Base-by-base conservation (phyloP, 2,797 vertebrate genomes). In the Rhinichthys osculus region DNA sequence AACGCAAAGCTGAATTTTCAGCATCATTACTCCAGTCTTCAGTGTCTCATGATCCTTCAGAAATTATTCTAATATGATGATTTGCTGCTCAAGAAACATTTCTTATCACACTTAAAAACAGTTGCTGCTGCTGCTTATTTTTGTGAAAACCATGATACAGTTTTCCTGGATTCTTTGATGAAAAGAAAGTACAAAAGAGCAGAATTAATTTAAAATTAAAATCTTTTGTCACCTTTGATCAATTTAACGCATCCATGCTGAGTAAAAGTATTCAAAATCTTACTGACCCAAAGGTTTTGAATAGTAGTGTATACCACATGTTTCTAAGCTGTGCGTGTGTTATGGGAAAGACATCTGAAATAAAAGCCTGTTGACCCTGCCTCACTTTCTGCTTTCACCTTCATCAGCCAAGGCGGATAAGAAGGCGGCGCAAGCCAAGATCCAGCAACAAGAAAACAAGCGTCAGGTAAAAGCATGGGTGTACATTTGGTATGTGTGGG, bases 401-500 rank as follows among this genome's bases (percentile, higher is more conserved):
- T 14, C 70, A 89, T 40, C 92, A 99, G 98, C 97, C 92, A 98
- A 97, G 95, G 98, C 97, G 17, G 98, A 98, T 95, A 98, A 98
- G 90, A 97, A 94, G 91, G 98, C 98, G 0, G 97, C 98, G 0
- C 97, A 97, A 91, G 97, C 97, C 88, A 99, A 98, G 93, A 96
- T 97, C 94, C 96, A 97, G 79, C 97, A 97, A 66, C 97, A 98
- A 93, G 98, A 98, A 64, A 91, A 97, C 1, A 97, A 97, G 88
- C 94, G 98, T 66, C 97, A 98, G 96, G 97, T 97, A 84, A 42
- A 93, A 86, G 73, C 71, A 13, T 69, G 7, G 44, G 11, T 59
- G 42, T 81, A 33, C 42, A 33, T 19, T 67, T n/a, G 82, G 9
- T 78, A n/a, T 84, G 70, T 54, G 70, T 52, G 59, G 69, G 44